Evolutionary conservation across 2,797 vertebrate species (phyloP).

Genomic region (Channallabes apus): DNA sequence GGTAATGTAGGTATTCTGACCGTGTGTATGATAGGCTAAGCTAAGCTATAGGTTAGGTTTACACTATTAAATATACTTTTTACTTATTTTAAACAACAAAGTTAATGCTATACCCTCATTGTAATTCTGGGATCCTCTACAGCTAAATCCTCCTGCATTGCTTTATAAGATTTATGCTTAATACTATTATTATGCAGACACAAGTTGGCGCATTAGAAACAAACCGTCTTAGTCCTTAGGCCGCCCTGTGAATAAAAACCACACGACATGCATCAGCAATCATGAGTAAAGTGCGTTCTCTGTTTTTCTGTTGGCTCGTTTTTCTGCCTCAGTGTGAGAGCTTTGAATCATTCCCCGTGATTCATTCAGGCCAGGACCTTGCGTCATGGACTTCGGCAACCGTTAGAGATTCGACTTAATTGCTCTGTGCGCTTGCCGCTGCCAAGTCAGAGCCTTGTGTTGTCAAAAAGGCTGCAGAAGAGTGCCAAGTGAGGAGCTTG

Average conservation of each 20-base stretch:
- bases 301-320: constrained; percentile 14
- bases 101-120: too few species aligned
- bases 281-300: background rate
- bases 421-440: constrained; percentile 56
- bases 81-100: too few species aligned
- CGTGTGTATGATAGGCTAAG: too few species aligned
- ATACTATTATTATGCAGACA: background rate
- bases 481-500: constrained; percentile 50
- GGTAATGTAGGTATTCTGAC: too few species aligned
- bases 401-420: constrained; percentile 55
- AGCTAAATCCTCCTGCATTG: background rate
- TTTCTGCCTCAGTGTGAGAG: constrained; percentile 25
- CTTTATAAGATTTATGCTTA: background rate
- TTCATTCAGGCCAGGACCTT: constrained; percentile 54
- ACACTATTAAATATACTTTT: too few species aligned
- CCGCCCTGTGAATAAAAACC: constrained; percentile 18
- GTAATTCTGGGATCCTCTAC: too few species aligned
- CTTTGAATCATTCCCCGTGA: constrained; percentile 40
- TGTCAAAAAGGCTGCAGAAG: constrained; percentile 38
- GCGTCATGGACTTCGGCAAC: constrained; percentile 56
- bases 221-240: background rate
- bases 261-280: constrained; percentile 9
- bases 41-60: too few species aligned
- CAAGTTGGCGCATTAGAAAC: background rate
- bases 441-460: constrained; percentile 59